Percentiles rank a stretch among this genome's conserved stretches.
Conservation (phyloP, 2,113 vertebrate genomes). For the Gobiocypris rarus region DNA sequence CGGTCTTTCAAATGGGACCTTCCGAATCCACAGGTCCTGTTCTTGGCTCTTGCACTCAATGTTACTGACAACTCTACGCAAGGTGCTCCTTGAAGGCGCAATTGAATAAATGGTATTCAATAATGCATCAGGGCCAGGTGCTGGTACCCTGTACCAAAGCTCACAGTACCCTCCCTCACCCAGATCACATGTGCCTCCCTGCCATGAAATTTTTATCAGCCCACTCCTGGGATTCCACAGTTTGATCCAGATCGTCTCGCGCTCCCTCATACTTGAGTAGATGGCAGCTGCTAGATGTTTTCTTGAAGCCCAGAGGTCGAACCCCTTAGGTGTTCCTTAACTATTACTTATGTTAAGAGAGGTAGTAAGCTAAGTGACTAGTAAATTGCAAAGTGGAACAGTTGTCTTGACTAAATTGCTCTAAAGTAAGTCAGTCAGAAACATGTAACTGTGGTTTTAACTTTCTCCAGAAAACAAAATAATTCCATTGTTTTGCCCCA, state of each 20-base stretch:
- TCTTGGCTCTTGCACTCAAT: not conserved
- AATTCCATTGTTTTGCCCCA: slow-evolving; percentile 31
- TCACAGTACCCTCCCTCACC: slow-evolving; percentile 19
- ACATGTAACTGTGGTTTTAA: slow-evolving; percentile 39
- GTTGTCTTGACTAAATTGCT: slow-evolving; percentile 58
- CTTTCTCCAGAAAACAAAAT: slow-evolving; percentile 8
- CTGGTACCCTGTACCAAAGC: slow-evolving; percentile 63
- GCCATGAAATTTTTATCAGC: slow-evolving; percentile 72
- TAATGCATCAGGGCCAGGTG: slow-evolving; percentile 77
- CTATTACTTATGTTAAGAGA: slow-evolving; percentile 60
- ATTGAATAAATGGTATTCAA: slow-evolving; percentile 65
- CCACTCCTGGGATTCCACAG: slow-evolving; percentile 61
- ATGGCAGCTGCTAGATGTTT: slow-evolving; percentile 8
- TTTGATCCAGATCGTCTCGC: slow-evolving; percentile 58
- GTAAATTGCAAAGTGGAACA: slow-evolving; percentile 73
- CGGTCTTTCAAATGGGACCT: not conserved
- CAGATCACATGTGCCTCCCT: slow-evolving; percentile 42
- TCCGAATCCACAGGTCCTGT: not conserved
- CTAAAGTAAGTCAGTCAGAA: not conserved
- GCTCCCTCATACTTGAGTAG: not conserved
- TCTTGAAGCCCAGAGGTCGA: slow-evolving; percentile 7
- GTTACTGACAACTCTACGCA: slow-evolving; percentile 6
- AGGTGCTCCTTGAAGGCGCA: slow-evolving; percentile 22
- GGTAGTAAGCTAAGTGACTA: slow-evolving; percentile 70
- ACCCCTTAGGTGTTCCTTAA: slow-evolving; percentile 8